Evolutionary conservation across 2,797 vertebrate species (phyloP), one percentile per base, ranked within the genome.

Genomic region (Protonibea diacanthus): DNA sequence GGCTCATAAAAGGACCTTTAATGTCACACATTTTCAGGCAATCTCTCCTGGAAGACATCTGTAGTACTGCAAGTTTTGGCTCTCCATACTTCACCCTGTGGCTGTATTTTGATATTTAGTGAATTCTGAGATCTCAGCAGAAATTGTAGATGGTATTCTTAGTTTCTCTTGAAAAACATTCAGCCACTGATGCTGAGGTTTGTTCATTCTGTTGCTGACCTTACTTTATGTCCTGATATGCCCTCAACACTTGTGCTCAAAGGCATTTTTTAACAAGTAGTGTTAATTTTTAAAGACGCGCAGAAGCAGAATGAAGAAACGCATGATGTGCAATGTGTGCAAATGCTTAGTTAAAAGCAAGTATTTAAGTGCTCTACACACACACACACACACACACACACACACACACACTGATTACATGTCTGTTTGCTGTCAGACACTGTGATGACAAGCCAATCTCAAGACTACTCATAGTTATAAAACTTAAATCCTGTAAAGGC

Each of bases 391-490:
- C 13, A 40, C 58, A 42, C 42, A 59, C 27, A 17, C 44, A 21
- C 66, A 58, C 20, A 76, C 13, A 40, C 58, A 42, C 42, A 27
- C 51, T 56, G 47, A 69, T 77, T 47, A 68, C 12, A 62, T 71
- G 23, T 82, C 13, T 11, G 48, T 45, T 68, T 64, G n/a, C 67
- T 63, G 57, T 75, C 53, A 81, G 20, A 76, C 29, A 13, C 48
- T 71, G 44, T 25, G 27, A 20, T 64, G 29, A 52, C 9, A 44
- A 55, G 27, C 23, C 51, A 59, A 59, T 72, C 38, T 72, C 8
- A 45, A 60, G 12, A 51, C 23, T 59, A 48, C 65, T 65, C 25
- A 64, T 52, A 55, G 48, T 69, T 51, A 11, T 40, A 72, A 71
- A 72, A 4, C 21, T 27, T n/a, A 33, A 73, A 69, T 49, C 48